Evolutionary conservation across 2,113 vertebrate species (phyloP).

Genomic region (Siniperca knerii): DNA sequence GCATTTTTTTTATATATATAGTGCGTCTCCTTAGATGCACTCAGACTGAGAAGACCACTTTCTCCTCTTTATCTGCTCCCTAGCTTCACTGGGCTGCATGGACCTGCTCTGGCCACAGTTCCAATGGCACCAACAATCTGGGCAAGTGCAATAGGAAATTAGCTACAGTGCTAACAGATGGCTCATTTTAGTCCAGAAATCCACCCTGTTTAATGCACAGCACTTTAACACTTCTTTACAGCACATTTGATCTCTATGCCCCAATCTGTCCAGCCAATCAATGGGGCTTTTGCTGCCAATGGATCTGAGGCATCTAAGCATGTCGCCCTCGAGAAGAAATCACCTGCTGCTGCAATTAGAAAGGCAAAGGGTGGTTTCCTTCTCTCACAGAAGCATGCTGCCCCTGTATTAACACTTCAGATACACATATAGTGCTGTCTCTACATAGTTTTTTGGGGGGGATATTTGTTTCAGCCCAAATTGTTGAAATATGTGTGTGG

Average conservation of each 20-base stretch:
- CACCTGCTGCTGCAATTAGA: slow-evolving; percentile 75
- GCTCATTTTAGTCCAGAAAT: slow-evolving; percentile 66
- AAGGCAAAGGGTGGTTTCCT: slow-evolving; percentile 44
- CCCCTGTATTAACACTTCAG: slow-evolving; percentile 15
- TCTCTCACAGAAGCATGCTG: slow-evolving; percentile 33
- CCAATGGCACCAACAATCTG: slow-evolving; percentile 59
- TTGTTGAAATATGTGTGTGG: not conserved
- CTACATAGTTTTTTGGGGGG: not conserved
- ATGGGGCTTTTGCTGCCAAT: slow-evolving; percentile 76
- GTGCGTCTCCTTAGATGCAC: not conserved
- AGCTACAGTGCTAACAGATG: slow-evolving; percentile 80
- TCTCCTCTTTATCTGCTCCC: not conserved
- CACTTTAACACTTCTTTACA: slow-evolving; percentile 83
- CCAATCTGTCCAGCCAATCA: slow-evolving; percentile 79
- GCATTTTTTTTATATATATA: not conserved
- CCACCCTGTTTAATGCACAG: slow-evolving; percentile 71
- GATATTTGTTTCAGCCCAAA: not conserved
- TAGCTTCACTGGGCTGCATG: not conserved
- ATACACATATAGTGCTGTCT: slow-evolving; percentile 14
- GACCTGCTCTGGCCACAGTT: slow-evolving; percentile 28
- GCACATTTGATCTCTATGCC: slow-evolving; percentile 78
- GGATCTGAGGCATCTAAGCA: slow-evolving; percentile 69
- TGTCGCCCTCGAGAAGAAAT: slow-evolving; percentile 60
- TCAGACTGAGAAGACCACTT: not conserved
- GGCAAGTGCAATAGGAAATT: slow-evolving; percentile 64